Base-by-base conservation (phyloP, 2,797 vertebrate species). In the Gymnothorax reevesii region DNA sequence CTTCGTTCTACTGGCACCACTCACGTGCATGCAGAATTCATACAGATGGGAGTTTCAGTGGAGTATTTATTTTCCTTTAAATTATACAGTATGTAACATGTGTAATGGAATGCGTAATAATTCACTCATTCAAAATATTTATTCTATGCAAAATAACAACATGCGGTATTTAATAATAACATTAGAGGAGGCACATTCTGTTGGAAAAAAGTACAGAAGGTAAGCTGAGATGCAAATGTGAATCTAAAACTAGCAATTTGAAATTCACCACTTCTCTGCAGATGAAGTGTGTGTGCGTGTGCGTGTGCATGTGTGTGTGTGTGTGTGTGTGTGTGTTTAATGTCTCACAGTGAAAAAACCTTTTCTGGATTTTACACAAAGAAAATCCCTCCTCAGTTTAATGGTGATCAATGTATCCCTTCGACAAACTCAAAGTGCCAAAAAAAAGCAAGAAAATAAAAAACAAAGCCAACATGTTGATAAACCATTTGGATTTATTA, bases 401-500 rank as follows among this genome's bases (percentile, higher is more conserved):
- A 75, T 42, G 33, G 42, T 13, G 12, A 42, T 33, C 22, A 69
- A 69, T 69, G 8, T 69, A 69, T n/a, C 64, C 64, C 22, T 25
- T 69, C 25, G 17, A 69, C 9, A 12, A 75, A 75, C 27, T 33
- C 9, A 75, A 75, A 6, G 33, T 42, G 15, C 71, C 9, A 75
- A 75, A 6, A 33, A 33, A 42, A 75, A 27, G 71, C 71, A 75
- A 25, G 42, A 75, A 75, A 75, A 75, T 33, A 52, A 52, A 55
- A 82, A 80, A 60, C 87, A 86, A 64, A 82, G 87, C n/a, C 66
- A 82, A 33, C 22, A 60, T 12, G 55, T 84, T 27, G 57, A 55
- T 27, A 66, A 27, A 82, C 66, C 83, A n/a, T 82, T 57, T 57
- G 71, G 52, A 42, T 52, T 84, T 82, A 8, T n/a, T n/a, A 25